These are phyloP conservation scores for Epizoanthus scotinus DNA, from an alignment of 92 coral and sea anemone species.

Conservation along the genomic window DNA sequence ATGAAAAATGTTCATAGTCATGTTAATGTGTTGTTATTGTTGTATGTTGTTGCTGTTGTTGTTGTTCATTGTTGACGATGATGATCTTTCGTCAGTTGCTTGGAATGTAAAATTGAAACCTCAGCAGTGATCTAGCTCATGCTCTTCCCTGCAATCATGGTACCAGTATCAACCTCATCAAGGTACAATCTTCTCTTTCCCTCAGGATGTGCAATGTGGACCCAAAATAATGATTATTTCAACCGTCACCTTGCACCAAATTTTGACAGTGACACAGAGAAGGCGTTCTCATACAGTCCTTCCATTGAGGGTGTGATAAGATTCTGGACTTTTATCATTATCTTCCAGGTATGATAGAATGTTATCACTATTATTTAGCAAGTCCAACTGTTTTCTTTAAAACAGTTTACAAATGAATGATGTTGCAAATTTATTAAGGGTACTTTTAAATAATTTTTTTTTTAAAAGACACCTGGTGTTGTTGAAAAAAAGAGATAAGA, in stretches of 20 bases:
- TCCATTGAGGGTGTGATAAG: constrained; percentile 87
- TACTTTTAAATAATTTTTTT: too few relatives aligned
- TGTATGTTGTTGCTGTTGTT: too few relatives aligned
- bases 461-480: too few relatives aligned
- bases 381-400: background rate
- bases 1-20: too few relatives aligned
- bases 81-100: too few relatives aligned
- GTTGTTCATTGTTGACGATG: too few relatives aligned
- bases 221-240: constrained; percentile 69
- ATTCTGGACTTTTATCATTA: constrained; percentile 95
- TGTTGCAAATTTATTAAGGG: too few relatives aligned
- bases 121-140: background rate
- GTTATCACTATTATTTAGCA: background rate
- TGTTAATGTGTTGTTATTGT: too few relatives aligned
- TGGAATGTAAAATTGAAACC: too few relatives aligned
- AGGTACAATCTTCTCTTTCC: background rate
- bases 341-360: constrained; percentile 77
- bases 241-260: constrained; percentile 87
- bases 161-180: background rate
- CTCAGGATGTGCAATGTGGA: constrained; percentile 97
- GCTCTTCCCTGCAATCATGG: background rate
- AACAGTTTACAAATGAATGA: too few relatives aligned
- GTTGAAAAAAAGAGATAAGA: too few relatives aligned
- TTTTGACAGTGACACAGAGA: constrained; percentile 53
- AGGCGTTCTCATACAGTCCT: constrained; percentile 60